Base-by-base conservation (phyloP, 2,888 invertebrate species). In the Pyrochroa serraticornis region DNA sequence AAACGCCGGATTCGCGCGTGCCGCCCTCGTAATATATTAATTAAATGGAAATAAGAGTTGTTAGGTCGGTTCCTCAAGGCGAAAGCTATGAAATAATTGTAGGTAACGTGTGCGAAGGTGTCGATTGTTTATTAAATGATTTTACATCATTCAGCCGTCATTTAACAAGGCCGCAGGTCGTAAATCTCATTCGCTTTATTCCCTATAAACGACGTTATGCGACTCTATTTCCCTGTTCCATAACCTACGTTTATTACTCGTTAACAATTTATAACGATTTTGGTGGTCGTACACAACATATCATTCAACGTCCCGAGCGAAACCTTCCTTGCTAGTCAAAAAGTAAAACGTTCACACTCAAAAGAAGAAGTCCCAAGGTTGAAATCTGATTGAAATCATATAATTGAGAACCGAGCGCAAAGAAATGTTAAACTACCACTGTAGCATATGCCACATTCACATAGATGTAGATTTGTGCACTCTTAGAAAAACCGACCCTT, bases 41-140 rank as follows among this genome's bases (percentile, higher is more conserved):
- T 52, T 52, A 38, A 52, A 52, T 45, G 52, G 43, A 38, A 52
- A 52, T 45, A 52, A 2, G 35, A 35, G 35, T 37, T 39, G 37
- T 12, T 37, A 37, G 7, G 10, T 37, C 13, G 13, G 9, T 37
- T 37, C 37, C 9, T 13, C 7, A 37, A 37, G 13, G 13, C 9
- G 13, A 9, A 9, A 37, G 9, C 37, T 7, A 9, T 12, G 2
- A 37, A 37, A 37, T 8, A 13, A 7, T 37, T 37, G 10, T 8
- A 13, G 7, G 9, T 37, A 37, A 37, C 35, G 7, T 46, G 14
- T 13, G 22, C 8, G 7, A 35, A n/a, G 1, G 7, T 22, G 30
- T 36, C 35, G 36, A 46, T 46, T 46, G 36, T 32, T 35, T 22
- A 7, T n/a, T 46, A 35, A 44, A 22, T 22, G 22, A 2, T n/a